Base-by-base conservation (phyloP, 2,888 invertebrate species). In the Agrochola lychnidis region DNA sequence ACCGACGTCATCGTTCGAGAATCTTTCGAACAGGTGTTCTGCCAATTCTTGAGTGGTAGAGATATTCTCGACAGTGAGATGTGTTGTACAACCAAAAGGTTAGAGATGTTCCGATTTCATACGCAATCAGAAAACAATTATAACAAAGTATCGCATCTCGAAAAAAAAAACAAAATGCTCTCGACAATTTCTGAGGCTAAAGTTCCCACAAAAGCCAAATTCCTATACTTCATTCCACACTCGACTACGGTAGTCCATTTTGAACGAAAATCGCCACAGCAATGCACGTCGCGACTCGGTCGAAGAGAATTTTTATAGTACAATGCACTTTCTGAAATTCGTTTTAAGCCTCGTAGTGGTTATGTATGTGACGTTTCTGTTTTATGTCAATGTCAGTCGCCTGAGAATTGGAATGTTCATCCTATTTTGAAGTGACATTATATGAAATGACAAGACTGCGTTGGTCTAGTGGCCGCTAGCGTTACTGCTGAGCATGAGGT, bases 251-350 rank as follows among this genome's bases (percentile, higher is more conserved):
- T 36, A 59, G 72, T 84, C 22, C 51, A 78, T 83, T 83, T 83
- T 64, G 63, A 61, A 70, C 73, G 30, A 83, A 85, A 83, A 74
- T 80, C 59, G 73, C 53, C 40, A 57, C 64, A 74, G 62, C 81
- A 56, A 73, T 83, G 83, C 79, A 81, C 74, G 84, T 70, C 45
- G 63, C 9, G 48, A 42, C 30, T 9, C 12, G 40, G 72, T 78
- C 70, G 79, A 74, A 76, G 57, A 76, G 83, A 75, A 73, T 76
- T 85, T 86, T 85, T 82, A 82, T 82, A 70, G 68, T 72, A 82
- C 66, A 79, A 69, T 86, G 86, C 82, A 80, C 80, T 86, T 76
- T 74, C 78, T 53, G 70, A 75, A 83, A 83, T 84, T 84, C 74
- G 40, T 77, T 74, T 79, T 64, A 36, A 66, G 64, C 76, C 51